Evolutionary conservation across 2,113 vertebrate genomes (phyloP), one percentile per base, ranked within the genome.

Genomic region (Dolichallabes microphthalmus): DNA sequence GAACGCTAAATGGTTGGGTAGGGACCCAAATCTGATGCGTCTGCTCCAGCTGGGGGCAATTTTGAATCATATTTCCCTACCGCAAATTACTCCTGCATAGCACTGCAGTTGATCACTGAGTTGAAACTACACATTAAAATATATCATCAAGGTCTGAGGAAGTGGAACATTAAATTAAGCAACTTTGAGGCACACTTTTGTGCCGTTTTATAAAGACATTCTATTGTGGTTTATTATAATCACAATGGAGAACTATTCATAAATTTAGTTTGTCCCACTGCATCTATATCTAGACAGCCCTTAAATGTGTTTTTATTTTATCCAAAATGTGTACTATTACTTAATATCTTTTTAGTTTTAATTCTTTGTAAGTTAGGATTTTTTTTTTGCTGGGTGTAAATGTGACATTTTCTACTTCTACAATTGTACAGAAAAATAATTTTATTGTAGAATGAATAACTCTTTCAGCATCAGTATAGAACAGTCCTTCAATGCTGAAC

Each of bases 1-100:
- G 88, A 92, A 90, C 68, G n/a, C 86, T 90, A 82, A 91, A 92
- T 91, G 88, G 85, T 50, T 85, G 75, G 85, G 90, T 85, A 74
- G 53, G 87, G 82, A 91, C 88, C 86, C 88, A 69, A 79, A 55
- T 90, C 82, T 80, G 60, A 88, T 88, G 83, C 85, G 76, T 83
- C 80, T 88, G 86, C 85, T 87, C 74, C 88, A 91, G 86, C 90
- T 91, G 90, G 86, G 89, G 82, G 63, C 80, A 63, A 85, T 80
- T 86, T 80, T 83, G 79, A 86, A 82, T 82, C 74, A 86, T 75
- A 86, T 64, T 45, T 66, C 82, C 52, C 15, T 58, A 35, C 69
- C 73, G 19, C 22, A 80, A 86, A 77, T 15, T 79, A 63, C 86
- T 82, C 19, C 0, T 32, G 45, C 61, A 52, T 80, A 74, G 79